Base-by-base conservation (phyloP, 2,797 vertebrate species). In the Danio tinwini region DNA sequence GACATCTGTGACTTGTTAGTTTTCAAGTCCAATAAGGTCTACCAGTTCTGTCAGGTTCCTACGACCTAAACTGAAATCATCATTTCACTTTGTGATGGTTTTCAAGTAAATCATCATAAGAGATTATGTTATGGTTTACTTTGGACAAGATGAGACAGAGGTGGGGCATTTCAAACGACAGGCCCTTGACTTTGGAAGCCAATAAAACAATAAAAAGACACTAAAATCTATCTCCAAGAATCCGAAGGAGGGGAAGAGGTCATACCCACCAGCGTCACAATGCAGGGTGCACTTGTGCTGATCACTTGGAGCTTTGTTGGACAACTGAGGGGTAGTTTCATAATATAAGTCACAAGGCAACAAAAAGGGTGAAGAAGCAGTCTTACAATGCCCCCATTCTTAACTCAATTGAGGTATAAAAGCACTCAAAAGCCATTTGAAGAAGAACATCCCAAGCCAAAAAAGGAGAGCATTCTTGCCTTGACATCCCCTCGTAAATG, bases 141-240 rank as follows among this genome's bases (percentile, higher is more conserved):
- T 67, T 63, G 50, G 47, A 78, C 73, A 17, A 71, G 63, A 63
- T 65, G 67, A 79, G 45, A 84, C 59, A 70, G 39, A 70, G 40
- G 88, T 89, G 87, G 87, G 88, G 87, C 86, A 87, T 81, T 79
- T 76, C 52, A 84, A 77, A 81, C 56, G 76, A 81, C 37, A 67
- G 81, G 79, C 75, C 81, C 86, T 85, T 86, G 83, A 88, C 82
- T 85, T 88, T 88, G 81, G 75, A 81, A 80, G 55, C 83, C 81
- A 85, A 83, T 86, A 85, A 85, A 88, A 82, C 75, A 81, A 85
- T 83, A 86, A 84, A 86, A 76, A 52, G 47, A 76, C 78, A 84
- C 59, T 84, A 84, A 84, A 83, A 64, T 61, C 78, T 68, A 83
- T 76, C 81, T 59, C 45, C 53, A 17, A 69, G 45, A 55, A 83